Conservation (phyloP, 2,113 vertebrate genomes). For the Poeciliopsis occidentalis region DNA sequence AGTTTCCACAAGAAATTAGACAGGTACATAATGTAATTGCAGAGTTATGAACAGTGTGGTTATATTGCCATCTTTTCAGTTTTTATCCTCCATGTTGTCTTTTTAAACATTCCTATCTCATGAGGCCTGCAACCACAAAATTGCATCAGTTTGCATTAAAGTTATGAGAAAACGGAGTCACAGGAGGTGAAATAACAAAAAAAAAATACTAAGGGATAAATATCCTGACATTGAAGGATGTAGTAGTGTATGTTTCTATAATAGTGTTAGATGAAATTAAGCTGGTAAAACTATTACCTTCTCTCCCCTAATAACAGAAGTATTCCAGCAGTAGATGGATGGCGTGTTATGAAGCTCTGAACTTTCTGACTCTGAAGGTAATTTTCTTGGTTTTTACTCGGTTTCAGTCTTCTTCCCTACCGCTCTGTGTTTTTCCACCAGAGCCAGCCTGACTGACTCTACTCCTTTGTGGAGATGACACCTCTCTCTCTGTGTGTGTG, state of each 20-base stretch:
- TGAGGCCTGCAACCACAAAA: not conserved
- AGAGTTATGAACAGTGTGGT: not conserved
- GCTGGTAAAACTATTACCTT: not conserved
- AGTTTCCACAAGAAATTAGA: not conserved
- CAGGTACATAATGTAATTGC: not conserved
- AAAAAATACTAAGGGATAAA: not conserved
- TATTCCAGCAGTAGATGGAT: not conserved
- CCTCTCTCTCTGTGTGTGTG: not conserved
- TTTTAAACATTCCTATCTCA: too few relatives aligned
- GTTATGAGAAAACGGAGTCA: not conserved
- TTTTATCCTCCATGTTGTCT: too few relatives aligned
- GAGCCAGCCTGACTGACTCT: slow-evolving; percentile 26
- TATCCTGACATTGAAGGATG: not conserved
- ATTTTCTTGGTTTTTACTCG: not conserved
- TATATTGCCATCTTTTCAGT: not conserved
- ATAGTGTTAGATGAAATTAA: not conserved
- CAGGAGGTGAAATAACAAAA: not conserved
- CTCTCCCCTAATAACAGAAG: not conserved
- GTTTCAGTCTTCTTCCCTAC: not conserved
- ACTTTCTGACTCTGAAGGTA: not conserved
- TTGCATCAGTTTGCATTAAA: not conserved
- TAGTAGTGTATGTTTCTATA: not conserved
- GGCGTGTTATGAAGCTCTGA: not conserved
- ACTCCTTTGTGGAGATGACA: slow-evolving; percentile 23
- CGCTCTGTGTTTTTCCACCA: not conserved